Percentiles rank a stretch among this genome's conserved stretches.
phyloP scores from a whole-genome alignment of 2,888 invertebrate genomes.

The Perizoma flavofasciatum region DNA sequence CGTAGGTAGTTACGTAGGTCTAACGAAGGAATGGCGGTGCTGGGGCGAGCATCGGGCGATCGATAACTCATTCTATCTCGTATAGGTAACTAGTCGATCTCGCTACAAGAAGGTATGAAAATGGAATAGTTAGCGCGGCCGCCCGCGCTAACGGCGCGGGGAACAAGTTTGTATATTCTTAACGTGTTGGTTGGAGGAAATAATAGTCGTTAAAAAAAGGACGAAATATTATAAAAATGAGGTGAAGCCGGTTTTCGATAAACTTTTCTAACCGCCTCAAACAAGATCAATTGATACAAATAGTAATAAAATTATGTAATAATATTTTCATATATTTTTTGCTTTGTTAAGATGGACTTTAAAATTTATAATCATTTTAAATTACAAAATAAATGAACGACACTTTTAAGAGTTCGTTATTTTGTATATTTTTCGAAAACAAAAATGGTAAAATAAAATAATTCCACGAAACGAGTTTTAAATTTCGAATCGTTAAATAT shows the following conservation, averaged over 20 bases:
- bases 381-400: background rate
- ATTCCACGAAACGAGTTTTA: constrained; percentile 37
- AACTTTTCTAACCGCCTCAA: too few species aligned
- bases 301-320: too few species aligned
- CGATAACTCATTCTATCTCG: constrained; percentile 25
- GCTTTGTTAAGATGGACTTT: too few species aligned
- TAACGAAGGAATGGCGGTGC: constrained; percentile 14
- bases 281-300: too few species aligned
- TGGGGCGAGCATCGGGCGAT: constrained; percentile 26
- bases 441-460: constrained; percentile 25
- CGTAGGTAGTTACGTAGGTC: constrained; percentile 6
- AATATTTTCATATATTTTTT: too few species aligned
- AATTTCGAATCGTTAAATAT: constrained; percentile 47
- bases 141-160: too few species aligned
- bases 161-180: constrained; percentile 1
- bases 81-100: constrained; percentile 19
- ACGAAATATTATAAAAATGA: constrained; percentile 6
- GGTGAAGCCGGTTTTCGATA: constrained; percentile 23
- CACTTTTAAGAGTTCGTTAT: background rate
- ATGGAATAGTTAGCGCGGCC: constrained; percentile 13
- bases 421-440: constrained; percentile 12
- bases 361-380: too few species aligned
- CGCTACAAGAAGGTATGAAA: constrained; percentile 24
- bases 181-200: constrained; percentile 6
- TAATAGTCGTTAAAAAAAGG: constrained; percentile 17